Evolutionary conservation across 2,113 vertebrate species (phyloP), one percentile per base, ranked within the genome.

Genomic region (Sapajus apella): DNA sequence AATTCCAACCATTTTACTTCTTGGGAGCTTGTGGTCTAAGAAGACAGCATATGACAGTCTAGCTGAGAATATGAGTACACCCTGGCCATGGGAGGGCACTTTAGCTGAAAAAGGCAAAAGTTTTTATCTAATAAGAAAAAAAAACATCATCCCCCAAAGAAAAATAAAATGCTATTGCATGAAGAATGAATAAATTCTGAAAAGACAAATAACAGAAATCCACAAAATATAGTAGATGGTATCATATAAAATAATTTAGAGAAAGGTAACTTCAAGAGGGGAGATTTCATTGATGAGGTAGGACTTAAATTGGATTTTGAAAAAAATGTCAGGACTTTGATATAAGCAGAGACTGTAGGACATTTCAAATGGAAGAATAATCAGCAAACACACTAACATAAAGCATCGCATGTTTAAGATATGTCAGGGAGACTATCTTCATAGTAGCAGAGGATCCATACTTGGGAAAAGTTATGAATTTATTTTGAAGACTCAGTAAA

Each of bases 161-260:
- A 95, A 96, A 64, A 5, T 12, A 70, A 37, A n/a, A 11, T 61
- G 23, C 8, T 83, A 6, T 45, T 90, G 47, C 5, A 23, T 93
- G 11, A 90, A 90, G 68, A 87, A 79, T 40, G 25, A 76, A 43
- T 87, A 40, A 72, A 61, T 90, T 87, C 35, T 95, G 58, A 96
- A 70, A 21, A 85, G 30, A 18, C 8, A 70, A 82, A 72, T 4
- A 61, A 25, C 3, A 30, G 37, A 66, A 40, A 10, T 61, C 47
- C 21, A 40, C 30, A 20, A n/a, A 2, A 20, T 58, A 35, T 35
- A 37, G 4, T 23, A 66, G 72, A 43, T 2, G 66, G 6, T 93
- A 50, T 32, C n/a, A 23, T 45, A 52, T 12, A 55, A 81, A 95
- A 85, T 35, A 37, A 17, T 84, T 92, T 83, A 88, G 25, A 81